Evolutionary conservation across 1,140 invertebrate genomes (phyloP).

Genomic region (Zaprionus kolodkinae): DNA sequence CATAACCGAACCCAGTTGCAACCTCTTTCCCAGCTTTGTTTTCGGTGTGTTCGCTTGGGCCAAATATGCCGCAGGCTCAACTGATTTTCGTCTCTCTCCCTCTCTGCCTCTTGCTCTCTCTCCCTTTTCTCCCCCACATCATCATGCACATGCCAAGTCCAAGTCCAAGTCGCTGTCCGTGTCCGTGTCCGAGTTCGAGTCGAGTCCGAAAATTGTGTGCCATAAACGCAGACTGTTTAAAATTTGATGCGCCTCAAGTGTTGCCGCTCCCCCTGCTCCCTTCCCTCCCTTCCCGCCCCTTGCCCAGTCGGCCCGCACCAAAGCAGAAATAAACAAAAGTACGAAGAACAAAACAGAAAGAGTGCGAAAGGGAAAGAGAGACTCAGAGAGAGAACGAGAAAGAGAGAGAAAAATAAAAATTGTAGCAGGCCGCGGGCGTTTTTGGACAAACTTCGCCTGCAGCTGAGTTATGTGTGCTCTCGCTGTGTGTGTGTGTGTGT

Average conservation of each 20-base stretch:
- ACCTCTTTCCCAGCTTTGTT: slow-evolving; percentile 43
- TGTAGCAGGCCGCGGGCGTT: slow-evolving; percentile 64
- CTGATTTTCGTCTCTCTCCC: slow-evolving; percentile 69
- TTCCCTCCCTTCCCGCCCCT: too few relatives aligned
- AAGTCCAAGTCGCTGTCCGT: slow-evolving; percentile 30
- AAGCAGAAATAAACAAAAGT: slow-evolving; percentile 82
- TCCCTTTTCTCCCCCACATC: slow-evolving; percentile 54
- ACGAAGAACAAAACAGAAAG: slow-evolving; percentile 66
- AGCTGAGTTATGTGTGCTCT: slow-evolving; percentile 76
- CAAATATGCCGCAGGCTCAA: slow-evolving; percentile 65
- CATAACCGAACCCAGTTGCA: slow-evolving; percentile 56
- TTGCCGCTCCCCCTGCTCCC: slow-evolving; percentile 37
- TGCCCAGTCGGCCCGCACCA: slow-evolving; percentile 58
- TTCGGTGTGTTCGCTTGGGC: slow-evolving; percentile 47
- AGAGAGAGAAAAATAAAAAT: slow-evolving; percentile 60
- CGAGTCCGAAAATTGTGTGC: slow-evolving; percentile 67
- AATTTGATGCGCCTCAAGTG: slow-evolving; percentile 80
- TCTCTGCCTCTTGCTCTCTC: too few relatives aligned
- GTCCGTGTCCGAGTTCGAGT: slow-evolving; percentile 23
- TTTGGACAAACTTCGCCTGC: slow-evolving; percentile 76
- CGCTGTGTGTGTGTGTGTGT: slow-evolving; percentile 13
- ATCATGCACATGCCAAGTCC: slow-evolving; percentile 64
- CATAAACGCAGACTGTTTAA: slow-evolving; percentile 82
- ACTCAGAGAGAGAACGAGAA: background rate
- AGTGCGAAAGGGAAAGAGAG: slow-evolving; percentile 1